A percentile compares a stretch with the other conserved stretches of the same genome.
These are phyloP conservation scores for Diceros bicornis DNA, from an alignment of 2,797 vertebrate species.

Conservation along the genomic window DNA sequence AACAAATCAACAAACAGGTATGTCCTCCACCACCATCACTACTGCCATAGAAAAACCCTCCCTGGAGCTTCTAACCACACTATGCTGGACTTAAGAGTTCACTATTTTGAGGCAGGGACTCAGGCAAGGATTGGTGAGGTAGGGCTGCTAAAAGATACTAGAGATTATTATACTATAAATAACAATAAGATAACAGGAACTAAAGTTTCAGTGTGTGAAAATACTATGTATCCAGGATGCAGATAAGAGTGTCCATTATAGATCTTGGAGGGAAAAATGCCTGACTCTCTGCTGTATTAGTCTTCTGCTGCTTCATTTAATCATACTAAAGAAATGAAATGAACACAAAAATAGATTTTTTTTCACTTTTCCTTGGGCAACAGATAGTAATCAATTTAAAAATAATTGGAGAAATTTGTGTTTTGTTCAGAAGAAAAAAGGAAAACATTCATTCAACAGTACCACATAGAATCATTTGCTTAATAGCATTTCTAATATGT, in stretches of 20 bases:
- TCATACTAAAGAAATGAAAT: constrained; percentile 83
- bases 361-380: constrained; percentile 84
- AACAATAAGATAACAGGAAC: background rate
- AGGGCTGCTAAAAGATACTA: background rate
- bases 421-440: constrained; percentile 85
- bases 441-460: constrained; percentile 86
- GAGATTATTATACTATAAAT: background rate
- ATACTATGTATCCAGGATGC: background rate
- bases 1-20: background rate
- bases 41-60: background rate
- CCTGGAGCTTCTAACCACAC: too few species aligned
- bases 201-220: background rate
- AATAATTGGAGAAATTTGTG: constrained; percentile 88
- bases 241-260: background rate
- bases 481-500: constrained; percentile 88
- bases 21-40: background rate
- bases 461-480: constrained; percentile 86
- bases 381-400: constrained; percentile 88
- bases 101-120: background rate
- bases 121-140: background rate
- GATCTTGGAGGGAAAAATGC: background rate
- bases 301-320: constrained; percentile 78
- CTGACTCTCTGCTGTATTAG: constrained; percentile 33
- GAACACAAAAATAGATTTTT: constrained; percentile 70
- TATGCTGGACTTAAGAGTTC: background rate